phyloP scores from a whole-genome alignment of 2,113 vertebrate genomes.

The Saguinus midas region DNA sequence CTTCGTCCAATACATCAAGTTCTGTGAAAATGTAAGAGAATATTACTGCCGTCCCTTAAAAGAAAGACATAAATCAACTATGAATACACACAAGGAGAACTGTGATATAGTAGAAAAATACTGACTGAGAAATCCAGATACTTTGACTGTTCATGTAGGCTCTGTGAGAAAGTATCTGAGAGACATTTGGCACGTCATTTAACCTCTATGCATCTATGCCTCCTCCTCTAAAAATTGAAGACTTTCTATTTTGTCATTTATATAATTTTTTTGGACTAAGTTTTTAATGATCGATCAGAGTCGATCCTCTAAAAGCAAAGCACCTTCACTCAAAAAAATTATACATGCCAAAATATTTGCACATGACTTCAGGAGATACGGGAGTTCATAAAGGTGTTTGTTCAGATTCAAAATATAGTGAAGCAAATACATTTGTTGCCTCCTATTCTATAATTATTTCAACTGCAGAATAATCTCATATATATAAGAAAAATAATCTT shows the following conservation, averaged over 20 bases:
- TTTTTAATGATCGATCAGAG: not conserved
- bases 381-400: not conserved
- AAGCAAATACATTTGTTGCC: not conserved
- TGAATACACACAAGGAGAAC: not conserved
- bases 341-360: not conserved
- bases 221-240: not conserved
- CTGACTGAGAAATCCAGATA: not conserved
- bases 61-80: not conserved
- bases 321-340: not conserved
- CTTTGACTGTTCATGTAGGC: not conserved
- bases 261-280: not conserved
- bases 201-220: not conserved
- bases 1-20: not conserved
- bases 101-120: not conserved
- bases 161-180: not conserved
- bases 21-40: not conserved
- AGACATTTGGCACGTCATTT: not conserved
- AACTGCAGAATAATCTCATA: not conserved
- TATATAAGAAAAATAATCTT: not conserved
- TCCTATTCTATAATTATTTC: not conserved
- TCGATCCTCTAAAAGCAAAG: not conserved
- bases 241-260: not conserved
- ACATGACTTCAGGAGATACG: not conserved
- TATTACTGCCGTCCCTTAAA: not conserved
- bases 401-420: not conserved